Evolutionary conservation across 2,797 vertebrate species (phyloP).

Genomic region (Dermochelys coriacea): DNA sequence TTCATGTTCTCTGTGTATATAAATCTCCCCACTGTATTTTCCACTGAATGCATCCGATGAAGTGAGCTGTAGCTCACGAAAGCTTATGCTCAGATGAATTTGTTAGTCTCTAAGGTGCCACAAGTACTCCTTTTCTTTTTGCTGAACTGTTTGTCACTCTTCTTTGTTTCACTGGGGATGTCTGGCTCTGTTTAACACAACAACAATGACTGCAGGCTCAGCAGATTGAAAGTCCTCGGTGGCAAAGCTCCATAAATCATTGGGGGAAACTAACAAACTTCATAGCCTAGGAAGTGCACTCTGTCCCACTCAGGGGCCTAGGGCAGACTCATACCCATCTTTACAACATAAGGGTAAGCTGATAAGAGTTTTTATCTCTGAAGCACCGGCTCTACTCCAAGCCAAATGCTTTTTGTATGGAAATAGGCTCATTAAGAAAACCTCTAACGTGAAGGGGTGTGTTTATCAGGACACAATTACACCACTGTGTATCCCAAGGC

Average conservation of each 20-base stretch:
- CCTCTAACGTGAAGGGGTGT: background rate
- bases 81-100: too few species aligned
- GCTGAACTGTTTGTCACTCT: background rate
- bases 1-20: too few species aligned
- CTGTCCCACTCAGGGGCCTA: background rate
- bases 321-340: background rate
- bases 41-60: too few species aligned
- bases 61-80: too few species aligned
- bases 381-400: background rate
- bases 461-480: background rate
- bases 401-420: background rate
- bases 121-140: too few species aligned
- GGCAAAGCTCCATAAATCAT: background rate
- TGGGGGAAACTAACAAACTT: background rate
- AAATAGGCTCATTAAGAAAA: background rate
- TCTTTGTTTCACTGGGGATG: background rate
- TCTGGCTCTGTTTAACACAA: background rate
- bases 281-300: background rate
- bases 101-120: too few species aligned
- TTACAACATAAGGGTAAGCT: background rate
- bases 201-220: background rate
- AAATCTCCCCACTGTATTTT: too few species aligned
- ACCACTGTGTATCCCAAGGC: background rate
- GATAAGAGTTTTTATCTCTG: fast-evolving
- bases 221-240: background rate